Conservation (phyloP, 1,140 invertebrate species). For the Atopsyche davidsoni region DNA sequence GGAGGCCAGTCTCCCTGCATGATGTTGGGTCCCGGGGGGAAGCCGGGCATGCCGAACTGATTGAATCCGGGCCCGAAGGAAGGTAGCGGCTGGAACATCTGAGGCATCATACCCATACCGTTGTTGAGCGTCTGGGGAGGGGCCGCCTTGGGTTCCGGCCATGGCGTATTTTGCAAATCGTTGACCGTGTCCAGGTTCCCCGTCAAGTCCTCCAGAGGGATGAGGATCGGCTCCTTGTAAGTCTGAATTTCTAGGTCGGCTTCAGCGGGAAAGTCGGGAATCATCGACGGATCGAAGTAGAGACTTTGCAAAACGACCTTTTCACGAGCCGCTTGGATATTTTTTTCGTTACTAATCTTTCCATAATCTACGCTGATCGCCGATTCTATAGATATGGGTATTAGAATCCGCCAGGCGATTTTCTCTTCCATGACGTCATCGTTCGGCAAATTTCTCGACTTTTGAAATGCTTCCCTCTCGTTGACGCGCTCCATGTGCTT, state of each 20-base stretch:
- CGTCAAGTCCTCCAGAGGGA: constrained; percentile 82
- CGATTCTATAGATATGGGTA: constrained; percentile 60
- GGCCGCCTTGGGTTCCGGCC: constrained; percentile 73
- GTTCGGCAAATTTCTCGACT: constrained; percentile 63
- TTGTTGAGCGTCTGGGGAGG: constrained; percentile 37
- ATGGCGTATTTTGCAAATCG: constrained; percentile 65
- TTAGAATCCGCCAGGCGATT: constrained; percentile 62
- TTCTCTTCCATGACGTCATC: constrained; percentile 76
- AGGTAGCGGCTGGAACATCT: constrained; percentile 47
- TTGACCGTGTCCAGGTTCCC: constrained; percentile 72
- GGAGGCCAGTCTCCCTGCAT: constrained; percentile 39
- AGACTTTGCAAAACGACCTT: constrained; percentile 76
- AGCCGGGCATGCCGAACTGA: constrained; percentile 39
- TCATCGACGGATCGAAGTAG: constrained; percentile 78
- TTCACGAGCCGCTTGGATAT: constrained; percentile 79
- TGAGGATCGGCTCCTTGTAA: constrained; percentile 68
- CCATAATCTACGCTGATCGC: constrained; percentile 61
- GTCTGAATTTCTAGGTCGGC: constrained; percentile 76
- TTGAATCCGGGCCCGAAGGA: constrained; percentile 45
- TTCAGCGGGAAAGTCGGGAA: constrained; percentile 80
- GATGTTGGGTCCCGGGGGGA: constrained; percentile 34
- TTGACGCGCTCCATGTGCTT: constrained; percentile 80
- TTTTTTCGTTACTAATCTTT: constrained; percentile 77
- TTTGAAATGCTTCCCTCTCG: constrained; percentile 76
- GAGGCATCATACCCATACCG: constrained; percentile 34